phyloP scores from a whole-genome alignment of 2,113 vertebrate genomes.

The Urocolius indicus region DNA sequence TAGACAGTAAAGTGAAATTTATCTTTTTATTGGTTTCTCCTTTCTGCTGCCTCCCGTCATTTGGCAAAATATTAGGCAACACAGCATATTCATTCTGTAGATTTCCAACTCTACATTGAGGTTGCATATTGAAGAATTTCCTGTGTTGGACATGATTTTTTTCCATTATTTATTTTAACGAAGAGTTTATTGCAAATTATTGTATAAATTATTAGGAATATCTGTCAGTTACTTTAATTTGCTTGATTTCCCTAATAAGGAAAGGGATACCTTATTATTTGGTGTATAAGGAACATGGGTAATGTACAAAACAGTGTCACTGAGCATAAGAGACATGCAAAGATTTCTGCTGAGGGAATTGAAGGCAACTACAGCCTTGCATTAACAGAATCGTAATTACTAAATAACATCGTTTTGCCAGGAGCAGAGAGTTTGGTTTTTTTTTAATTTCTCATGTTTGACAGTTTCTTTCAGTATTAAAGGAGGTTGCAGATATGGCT shows the following conservation, averaged over 20 bases:
- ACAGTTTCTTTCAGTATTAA: not conserved
- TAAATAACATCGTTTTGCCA: not conserved
- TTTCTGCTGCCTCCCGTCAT: no score
- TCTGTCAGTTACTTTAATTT: not conserved
- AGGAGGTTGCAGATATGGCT: not conserved
- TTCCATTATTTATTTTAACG: not conserved
- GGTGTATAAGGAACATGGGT: constrained; percentile 22
- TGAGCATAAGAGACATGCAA: not conserved
- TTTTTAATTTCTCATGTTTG: not conserved
- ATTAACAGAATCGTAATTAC: constrained; percentile 4
- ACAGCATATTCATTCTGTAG: not conserved
- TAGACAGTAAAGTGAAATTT: no score
- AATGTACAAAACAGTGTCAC: not conserved
- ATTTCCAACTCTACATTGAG: not conserved
- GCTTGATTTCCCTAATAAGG: not conserved
- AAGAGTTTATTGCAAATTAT: not conserved
- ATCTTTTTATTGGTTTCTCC: no score
- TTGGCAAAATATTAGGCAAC: no score
- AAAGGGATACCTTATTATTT: constrained; percentile 17
- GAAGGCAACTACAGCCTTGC: not conserved
- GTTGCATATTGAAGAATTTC: not conserved
- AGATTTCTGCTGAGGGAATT: not conserved
- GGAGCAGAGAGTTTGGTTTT: not conserved
- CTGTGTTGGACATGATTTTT: not conserved
- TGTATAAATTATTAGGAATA: not conserved